phyloP scores from a whole-genome alignment of 2,797 vertebrate species.

The Malurus leucopterus region DNA sequence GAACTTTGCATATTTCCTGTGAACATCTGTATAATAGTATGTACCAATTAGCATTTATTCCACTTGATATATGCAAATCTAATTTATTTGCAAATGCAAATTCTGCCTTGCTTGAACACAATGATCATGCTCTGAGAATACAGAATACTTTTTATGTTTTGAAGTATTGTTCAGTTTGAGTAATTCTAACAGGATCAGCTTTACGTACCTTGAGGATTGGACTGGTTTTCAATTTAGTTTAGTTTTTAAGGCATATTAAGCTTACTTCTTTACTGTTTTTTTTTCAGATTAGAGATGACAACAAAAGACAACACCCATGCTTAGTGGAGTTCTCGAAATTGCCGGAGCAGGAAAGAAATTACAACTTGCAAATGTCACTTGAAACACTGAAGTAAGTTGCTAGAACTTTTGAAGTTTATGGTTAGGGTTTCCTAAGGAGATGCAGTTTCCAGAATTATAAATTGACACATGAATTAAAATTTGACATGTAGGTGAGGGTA shows the following conservation, averaged over 20 bases:
- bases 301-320: constrained; percentile 92
- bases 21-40: background rate
- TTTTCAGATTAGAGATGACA: constrained; percentile 89
- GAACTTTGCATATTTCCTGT: background rate
- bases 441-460: background rate
- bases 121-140: background rate
- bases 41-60: background rate
- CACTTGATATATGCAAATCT: background rate
- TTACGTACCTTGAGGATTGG: background rate
- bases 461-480: background rate
- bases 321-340: constrained; percentile 92
- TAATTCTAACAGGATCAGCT: background rate
- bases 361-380: constrained; percentile 95
- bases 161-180: background rate
- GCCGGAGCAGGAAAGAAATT: constrained; percentile 92
- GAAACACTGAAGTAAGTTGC: constrained; percentile 90
- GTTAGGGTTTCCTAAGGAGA: background rate
- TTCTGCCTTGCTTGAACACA: background rate
- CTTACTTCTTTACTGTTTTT: background rate
- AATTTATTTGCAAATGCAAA: background rate
- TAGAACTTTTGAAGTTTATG: background rate
- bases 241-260: background rate
- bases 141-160: background rate
- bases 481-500: background rate
- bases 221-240: background rate